These are phyloP conservation scores for Meteorus cinctellus DNA, from an alignment of 2,888 invertebrate species.

Conservation along the genomic window DNA sequence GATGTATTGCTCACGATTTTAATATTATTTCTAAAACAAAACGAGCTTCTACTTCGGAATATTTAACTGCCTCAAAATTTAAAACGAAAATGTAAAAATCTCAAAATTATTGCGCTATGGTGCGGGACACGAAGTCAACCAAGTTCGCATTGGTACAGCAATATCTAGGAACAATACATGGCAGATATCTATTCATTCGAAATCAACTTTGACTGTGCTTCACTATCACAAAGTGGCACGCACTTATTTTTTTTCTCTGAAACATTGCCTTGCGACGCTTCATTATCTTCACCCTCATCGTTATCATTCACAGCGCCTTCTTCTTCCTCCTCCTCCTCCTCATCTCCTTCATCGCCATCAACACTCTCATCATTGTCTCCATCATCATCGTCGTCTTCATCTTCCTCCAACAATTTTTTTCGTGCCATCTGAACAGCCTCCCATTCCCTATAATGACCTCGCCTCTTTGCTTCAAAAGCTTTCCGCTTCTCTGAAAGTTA, in stretches of 20 bases:
- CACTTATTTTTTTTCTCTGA: constrained; percentile 65
- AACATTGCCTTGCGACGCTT: constrained; percentile 51
- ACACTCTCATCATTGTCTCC: constrained; percentile 74
- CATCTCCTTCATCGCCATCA: constrained; percentile 50
- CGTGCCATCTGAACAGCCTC: constrained; percentile 94
- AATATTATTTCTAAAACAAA: not conserved
- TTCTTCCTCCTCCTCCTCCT: constrained; percentile 51
- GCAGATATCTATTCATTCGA: constrained; percentile 47
- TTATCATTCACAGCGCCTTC: constrained; percentile 50
- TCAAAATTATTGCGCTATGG: too few species aligned
- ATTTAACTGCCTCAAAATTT: not conserved
- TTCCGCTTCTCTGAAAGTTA: constrained; percentile 78
- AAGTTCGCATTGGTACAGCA: not conserved
- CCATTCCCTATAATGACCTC: constrained; percentile 98
- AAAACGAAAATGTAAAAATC: not conserved
- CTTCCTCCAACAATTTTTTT: constrained; percentile 92
- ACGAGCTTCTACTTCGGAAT: too few species aligned
- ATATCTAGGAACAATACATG: not conserved
- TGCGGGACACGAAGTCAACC: not conserved
- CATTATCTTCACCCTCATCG: constrained; percentile 45
- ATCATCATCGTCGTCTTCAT: constrained; percentile 85
- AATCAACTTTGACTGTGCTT: constrained; percentile 59
- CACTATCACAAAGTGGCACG: constrained; percentile 69
- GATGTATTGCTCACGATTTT: not conserved
- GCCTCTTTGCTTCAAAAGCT: constrained; percentile 93